Conservation (phyloP, 2,113 vertebrate genomes). For the Oenanthe melanoleuca region DNA sequence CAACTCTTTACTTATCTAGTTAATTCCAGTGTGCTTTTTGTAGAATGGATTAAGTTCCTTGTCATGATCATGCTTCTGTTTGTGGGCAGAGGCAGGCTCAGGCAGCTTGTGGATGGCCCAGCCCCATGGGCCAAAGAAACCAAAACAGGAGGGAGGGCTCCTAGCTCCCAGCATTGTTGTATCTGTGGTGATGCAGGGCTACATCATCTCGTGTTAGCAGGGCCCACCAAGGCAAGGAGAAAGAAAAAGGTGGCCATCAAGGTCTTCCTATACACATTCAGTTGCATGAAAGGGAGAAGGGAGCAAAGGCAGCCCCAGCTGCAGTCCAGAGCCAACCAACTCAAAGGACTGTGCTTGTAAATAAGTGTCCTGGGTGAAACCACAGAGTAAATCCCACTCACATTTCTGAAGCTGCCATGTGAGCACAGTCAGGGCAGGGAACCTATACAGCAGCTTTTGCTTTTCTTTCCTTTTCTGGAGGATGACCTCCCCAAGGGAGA, state of each 20-base stretch:
- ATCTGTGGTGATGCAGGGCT: background rate
- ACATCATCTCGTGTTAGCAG: background rate
- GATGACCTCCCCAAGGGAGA: background rate
- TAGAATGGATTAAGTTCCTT: background rate
- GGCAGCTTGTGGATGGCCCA: background rate
- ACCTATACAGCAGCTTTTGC: background rate
- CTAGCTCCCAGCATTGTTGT: background rate
- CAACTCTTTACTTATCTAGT: slow-evolving; percentile 39
- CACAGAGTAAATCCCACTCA: background rate
- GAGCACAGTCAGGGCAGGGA: background rate
- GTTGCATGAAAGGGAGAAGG: background rate
- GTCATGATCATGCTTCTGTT: background rate
- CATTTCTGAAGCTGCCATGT: background rate
- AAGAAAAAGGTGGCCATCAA: background rate
- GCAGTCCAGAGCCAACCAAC: background rate
- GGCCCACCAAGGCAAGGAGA: background rate
- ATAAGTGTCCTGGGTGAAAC: background rate
- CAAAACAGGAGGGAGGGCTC: background rate
- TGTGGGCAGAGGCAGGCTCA: background rate
- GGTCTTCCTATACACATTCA: background rate
- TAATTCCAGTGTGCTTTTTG: slow-evolving; percentile 17
- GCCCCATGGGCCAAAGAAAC: background rate
- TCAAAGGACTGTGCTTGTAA: background rate
- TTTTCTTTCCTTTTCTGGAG: background rate
- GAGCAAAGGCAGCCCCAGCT: background rate